These are phyloP conservation scores for Drusus annulatus DNA, from an alignment of 1,140 invertebrate species.

Conservation along the genomic window DNA sequence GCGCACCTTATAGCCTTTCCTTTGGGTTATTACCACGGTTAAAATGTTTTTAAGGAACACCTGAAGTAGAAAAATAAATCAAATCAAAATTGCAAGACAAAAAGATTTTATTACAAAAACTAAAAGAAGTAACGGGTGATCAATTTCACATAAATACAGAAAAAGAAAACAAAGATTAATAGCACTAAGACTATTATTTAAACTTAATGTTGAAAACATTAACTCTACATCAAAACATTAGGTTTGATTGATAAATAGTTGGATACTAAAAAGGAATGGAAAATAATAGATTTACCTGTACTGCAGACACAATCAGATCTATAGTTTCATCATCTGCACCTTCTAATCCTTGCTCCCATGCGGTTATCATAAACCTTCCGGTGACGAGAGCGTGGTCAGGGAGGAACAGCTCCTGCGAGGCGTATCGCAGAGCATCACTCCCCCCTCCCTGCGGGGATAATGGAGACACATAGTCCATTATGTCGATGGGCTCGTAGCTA, in stretches of 20 bases:
- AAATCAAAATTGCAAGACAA: too few relatives aligned
- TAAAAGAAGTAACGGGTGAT: too few relatives aligned
- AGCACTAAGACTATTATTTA: too few relatives aligned
- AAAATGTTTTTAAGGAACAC: constrained; percentile 85
- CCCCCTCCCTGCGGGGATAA: constrained; percentile 66
- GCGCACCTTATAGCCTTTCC: constrained; percentile 80
- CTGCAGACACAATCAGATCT: constrained; percentile 81
- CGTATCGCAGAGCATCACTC: constrained; percentile 69
- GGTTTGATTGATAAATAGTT: too few relatives aligned
- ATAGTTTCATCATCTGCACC: constrained; percentile 85
- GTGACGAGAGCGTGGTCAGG: constrained; percentile 85
- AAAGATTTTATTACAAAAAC: too few relatives aligned
- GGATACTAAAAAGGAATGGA: too few relatives aligned
- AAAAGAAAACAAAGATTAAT: too few relatives aligned
- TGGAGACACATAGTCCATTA: constrained; percentile 70
- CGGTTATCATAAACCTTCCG: constrained; percentile 83
- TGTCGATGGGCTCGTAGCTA: constrained; percentile 76
- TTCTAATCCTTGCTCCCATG: constrained; percentile 87
- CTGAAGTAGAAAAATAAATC: constrained; percentile 55
- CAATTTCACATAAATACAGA: too few relatives aligned
- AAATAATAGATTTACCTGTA: constrained; percentile 74
- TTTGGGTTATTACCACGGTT: constrained; percentile 77
- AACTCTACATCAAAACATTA: too few relatives aligned
- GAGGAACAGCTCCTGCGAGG: constrained; percentile 78
- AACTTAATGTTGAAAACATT: too few relatives aligned